Evolutionary conservation across 2,797 vertebrate genomes (phyloP), one percentile per base, ranked within the genome.

Genomic region (Hoplostethus atlanticus): DNA sequence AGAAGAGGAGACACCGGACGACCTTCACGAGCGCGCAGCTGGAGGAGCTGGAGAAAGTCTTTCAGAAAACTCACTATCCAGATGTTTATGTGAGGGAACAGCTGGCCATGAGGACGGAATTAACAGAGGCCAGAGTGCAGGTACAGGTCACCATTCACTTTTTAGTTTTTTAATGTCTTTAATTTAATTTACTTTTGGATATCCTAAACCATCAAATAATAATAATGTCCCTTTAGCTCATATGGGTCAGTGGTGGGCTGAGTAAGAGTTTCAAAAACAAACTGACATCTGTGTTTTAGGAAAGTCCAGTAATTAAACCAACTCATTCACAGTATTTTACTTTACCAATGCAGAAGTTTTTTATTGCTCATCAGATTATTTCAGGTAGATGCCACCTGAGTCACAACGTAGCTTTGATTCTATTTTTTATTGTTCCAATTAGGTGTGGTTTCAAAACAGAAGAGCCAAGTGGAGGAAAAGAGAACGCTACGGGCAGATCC

Each of bases 371-470:
- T 15, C 12, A 15, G 44, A 34, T 34, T 48, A n/a, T 47, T 53
- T 52, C 13, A 11, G 40, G 10, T 42, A 42, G 40, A 42, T 42
- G 40, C 40, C 40, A 42, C 12, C 38, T 40, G 40, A 44, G 40
- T 44, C 40, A 44, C 40, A 13, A 44, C 40, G 16, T 0, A 38
- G 5, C 8, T 57, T 52, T 4, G 0, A 1, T n/a, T 15, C 38
- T 38, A 30, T 6, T 4, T n/a, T 4, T 12, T 12, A 34, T 56
- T 31, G 9, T 11, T 4, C 3, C 13, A 7, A 0, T 69, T 64
- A 99, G 98, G 98, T 99, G 70, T 99, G 98, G 98, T 99, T 99
- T 91, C 98, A 99, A 93, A 99, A 99, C 94, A 92, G 98, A 93
- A 97, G 98, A 92, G 98, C 98, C 1, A 99, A 99, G 81, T 99